Evolutionary conservation across 1,140 invertebrate species (phyloP).

Genomic region (Drosophila kanapiae): DNA sequence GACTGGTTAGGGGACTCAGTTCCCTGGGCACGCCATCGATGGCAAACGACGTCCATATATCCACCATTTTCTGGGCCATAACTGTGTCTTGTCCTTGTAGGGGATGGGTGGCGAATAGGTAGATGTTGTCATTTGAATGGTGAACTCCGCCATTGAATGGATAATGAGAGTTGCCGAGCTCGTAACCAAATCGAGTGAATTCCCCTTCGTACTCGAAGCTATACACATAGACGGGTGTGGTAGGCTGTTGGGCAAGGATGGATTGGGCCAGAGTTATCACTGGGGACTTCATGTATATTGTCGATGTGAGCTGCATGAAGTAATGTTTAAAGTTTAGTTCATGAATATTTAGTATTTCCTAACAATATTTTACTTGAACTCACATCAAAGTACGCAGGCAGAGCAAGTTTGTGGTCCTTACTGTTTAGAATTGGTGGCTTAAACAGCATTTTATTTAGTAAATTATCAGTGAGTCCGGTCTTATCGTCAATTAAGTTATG

Average conservation of each 20-base stretch:
- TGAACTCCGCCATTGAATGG: constrained; percentile 85
- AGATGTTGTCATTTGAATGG: constrained; percentile 85
- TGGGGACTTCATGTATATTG: constrained; percentile 73
- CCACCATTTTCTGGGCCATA: constrained; percentile 83
- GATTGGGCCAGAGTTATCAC: constrained; percentile 63
- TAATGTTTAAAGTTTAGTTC: neutral
- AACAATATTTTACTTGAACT: constrained; percentile 5
- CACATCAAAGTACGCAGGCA: constrained; percentile 78
- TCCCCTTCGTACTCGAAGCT: constrained; percentile 80
- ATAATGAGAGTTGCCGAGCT: constrained; percentile 76
- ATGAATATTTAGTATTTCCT: neutral
- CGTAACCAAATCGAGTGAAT: constrained; percentile 84
- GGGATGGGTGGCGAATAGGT: constrained; percentile 77
- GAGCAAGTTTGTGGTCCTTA: constrained; percentile 61
- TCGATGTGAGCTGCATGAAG: constrained; percentile 52
- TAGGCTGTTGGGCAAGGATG: constrained; percentile 33
- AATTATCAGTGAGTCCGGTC: constrained; percentile 55
- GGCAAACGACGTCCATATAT: constrained; percentile 84
- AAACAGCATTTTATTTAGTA: constrained; percentile 63
- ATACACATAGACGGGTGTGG: constrained; percentile 68
- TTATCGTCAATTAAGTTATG: constrained; percentile 45
- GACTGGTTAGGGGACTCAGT: constrained; percentile 36
- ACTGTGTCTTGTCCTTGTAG: constrained; percentile 68
- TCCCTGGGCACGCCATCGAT: constrained; percentile 64
- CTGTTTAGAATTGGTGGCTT: constrained; percentile 46